Evolutionary conservation across 2,797 vertebrate genomes (phyloP).

Genomic region (Falco rusticolus): DNA sequence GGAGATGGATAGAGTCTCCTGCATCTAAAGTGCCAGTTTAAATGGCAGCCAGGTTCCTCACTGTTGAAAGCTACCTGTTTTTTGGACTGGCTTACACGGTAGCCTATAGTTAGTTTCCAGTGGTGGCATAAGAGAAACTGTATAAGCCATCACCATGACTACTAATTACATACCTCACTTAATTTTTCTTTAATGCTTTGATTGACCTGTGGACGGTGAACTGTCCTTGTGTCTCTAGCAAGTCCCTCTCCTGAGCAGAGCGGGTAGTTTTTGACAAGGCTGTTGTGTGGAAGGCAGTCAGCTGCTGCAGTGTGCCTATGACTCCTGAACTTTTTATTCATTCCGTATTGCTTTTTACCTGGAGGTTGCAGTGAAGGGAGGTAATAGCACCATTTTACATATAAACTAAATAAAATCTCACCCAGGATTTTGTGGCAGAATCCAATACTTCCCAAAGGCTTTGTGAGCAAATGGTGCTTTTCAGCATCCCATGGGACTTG

Average conservation of each 20-base stretch:
- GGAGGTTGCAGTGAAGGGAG: background rate
- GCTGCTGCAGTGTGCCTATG: background rate
- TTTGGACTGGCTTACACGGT: background rate
- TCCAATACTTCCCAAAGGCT: background rate
- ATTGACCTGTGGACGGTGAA: background rate
- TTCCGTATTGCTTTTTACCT: background rate
- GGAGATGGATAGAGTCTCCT: conserved; percentile 45
- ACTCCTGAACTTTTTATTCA: background rate
- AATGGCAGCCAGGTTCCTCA: conserved; percentile 7
- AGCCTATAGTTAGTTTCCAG: background rate
- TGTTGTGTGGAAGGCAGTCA: background rate
- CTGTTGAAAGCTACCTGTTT: background rate
- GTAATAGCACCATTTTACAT: background rate
- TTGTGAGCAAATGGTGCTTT: background rate
- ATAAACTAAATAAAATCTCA: background rate
- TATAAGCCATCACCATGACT: background rate
- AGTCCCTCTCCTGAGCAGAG: background rate
- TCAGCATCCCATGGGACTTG: background rate
- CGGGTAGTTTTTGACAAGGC: background rate
- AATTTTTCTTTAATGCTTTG: background rate
- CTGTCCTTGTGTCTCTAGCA: background rate
- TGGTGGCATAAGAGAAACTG: background rate
- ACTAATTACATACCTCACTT: background rate
- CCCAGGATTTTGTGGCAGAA: background rate
- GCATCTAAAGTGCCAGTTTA: background rate